These are phyloP conservation scores for Dysidea cf. avara DNA, from an alignment of 37 sponge, comb jelly and placozoan species.

Conservation along the genomic window DNA sequence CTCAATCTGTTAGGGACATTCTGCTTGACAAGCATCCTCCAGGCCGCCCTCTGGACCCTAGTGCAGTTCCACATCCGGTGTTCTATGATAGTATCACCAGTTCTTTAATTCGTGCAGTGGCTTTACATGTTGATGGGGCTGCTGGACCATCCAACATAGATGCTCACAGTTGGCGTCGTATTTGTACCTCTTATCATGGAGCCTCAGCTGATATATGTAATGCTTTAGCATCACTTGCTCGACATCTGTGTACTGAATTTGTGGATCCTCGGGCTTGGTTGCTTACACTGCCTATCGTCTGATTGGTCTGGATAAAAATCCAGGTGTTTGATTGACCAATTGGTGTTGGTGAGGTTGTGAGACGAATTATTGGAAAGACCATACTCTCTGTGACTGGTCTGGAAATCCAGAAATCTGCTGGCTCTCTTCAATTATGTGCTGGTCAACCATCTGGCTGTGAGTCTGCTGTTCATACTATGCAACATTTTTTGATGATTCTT, in stretches of 20 bases:
- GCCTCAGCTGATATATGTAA: constrained; percentile 36
- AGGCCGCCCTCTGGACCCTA: too few species aligned
- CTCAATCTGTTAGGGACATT: too few species aligned
- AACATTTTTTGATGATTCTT: constrained; percentile 17
- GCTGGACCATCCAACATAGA: constrained; percentile 43
- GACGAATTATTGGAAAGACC: constrained; percentile 41
- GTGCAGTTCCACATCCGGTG: too few species aligned
- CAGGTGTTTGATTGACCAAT: constrained; percentile 21
- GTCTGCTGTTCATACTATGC: constrained; percentile 46
- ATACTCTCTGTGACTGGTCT: constrained; percentile 6
- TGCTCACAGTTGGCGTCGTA: constrained; percentile 26
- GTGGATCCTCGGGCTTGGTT: constrained; percentile 25
- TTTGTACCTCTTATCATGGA: constrained; percentile 44
- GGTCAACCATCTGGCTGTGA: constrained; percentile 61
- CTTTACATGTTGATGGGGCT: too few species aligned
- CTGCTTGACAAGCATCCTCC: too few species aligned
- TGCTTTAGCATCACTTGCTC: constrained; percentile 30
- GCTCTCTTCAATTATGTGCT: constrained; percentile 48
- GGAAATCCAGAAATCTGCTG: constrained; percentile 24
- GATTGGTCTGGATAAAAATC: constrained; percentile 39
- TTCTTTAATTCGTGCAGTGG: too few species aligned
- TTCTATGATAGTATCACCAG: too few species aligned
- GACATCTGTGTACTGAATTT: constrained; percentile 35
- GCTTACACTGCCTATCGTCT: constrained; percentile 26
- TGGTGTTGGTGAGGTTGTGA: constrained; percentile 39